Percentiles rank a stretch among this genome's conserved stretches.
These are phyloP conservation scores for Trichosurus vulpecula DNA, from an alignment of 2,797 vertebrate species.

Conservation along the genomic window DNA sequence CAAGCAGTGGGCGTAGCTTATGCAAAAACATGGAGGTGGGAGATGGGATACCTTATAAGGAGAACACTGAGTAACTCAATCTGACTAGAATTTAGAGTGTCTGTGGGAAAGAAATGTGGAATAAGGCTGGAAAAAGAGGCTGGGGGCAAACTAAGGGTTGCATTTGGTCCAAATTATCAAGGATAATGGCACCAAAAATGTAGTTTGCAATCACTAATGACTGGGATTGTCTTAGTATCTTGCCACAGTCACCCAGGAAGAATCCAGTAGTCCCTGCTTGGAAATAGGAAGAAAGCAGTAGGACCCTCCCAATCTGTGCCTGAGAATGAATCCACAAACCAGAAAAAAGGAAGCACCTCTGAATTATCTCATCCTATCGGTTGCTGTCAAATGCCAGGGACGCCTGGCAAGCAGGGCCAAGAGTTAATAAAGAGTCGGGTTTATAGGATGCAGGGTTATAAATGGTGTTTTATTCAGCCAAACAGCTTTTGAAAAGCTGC, in stretches of 20 bases:
- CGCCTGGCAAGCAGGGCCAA: not conserved
- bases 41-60: not conserved
- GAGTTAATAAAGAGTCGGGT: not conserved
- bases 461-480: not conserved
- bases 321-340: not conserved
- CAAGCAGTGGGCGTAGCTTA: not conserved
- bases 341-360: not conserved
- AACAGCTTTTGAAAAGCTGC: constrained; percentile 18
- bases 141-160: not conserved
- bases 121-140: not conserved
- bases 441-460: not conserved
- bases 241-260: not conserved
- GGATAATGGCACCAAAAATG: not conserved
- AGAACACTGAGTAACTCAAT: not conserved
- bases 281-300: not conserved
- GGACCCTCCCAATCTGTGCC: not conserved
- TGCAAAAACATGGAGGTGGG: not conserved
- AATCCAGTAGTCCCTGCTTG: not conserved
- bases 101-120: not conserved
- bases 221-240: not conserved
- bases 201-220: not conserved
- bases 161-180: not conserved
- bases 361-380: not conserved
- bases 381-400: not conserved
- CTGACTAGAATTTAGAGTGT: not conserved